Conservation (phyloP, 2,113 vertebrate species). For the Lepus europaeus region DNA sequence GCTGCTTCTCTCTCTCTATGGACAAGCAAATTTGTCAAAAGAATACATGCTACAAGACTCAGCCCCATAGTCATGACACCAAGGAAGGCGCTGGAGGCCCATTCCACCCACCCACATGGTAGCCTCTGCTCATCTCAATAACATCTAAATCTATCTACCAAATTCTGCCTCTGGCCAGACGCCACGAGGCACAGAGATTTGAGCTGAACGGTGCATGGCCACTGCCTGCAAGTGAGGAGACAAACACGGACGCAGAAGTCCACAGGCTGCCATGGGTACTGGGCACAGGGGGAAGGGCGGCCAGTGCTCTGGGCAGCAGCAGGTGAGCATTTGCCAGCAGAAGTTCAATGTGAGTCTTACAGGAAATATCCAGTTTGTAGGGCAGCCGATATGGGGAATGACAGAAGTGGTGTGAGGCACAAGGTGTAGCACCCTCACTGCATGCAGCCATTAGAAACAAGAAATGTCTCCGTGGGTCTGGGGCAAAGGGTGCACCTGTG, state of each 20-base stretch:
- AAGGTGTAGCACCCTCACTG: too few species aligned
- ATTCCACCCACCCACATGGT: too few species aligned
- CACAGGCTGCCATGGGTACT: background rate
- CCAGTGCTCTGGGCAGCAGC: background rate
- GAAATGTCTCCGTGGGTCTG: background rate
- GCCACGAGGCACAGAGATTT: background rate
- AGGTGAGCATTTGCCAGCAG: background rate
- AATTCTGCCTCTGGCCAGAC: background rate
- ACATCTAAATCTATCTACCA: background rate
- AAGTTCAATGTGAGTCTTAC: background rate
- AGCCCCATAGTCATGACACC: background rate
- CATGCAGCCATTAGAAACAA: background rate
- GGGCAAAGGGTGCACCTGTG: background rate
- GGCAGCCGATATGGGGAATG: background rate
- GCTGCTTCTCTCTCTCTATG: background rate
- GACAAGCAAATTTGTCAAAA: background rate
- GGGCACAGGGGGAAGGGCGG: background rate
- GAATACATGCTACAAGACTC: background rate
- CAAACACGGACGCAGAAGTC: background rate
- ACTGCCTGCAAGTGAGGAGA: background rate
- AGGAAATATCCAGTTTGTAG: background rate
- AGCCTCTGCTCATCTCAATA: background rate
- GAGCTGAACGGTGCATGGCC: background rate
- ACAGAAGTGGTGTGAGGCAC: background rate
- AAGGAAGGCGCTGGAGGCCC: background rate